Percentiles rank a stretch among this genome's conserved stretches.
Evolutionary conservation across 2,888 invertebrate species (phyloP).

Genomic region (Aethes cnicana): DNA sequence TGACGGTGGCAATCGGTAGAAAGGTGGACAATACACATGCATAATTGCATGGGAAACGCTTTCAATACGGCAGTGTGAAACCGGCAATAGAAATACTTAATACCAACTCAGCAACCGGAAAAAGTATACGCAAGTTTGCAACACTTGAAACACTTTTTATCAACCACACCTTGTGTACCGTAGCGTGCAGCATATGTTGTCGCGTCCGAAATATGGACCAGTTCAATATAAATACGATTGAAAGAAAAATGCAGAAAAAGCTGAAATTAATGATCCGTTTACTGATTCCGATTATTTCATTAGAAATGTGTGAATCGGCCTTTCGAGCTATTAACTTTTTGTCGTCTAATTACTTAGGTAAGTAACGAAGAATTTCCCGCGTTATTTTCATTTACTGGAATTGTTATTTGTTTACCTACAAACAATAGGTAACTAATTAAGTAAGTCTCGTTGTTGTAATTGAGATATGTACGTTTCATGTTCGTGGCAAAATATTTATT

Average conservation of each 20-base stretch:
- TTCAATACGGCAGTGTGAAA: constrained; percentile 14
- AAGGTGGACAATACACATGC: constrained; percentile 18
- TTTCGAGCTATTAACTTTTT: no score
- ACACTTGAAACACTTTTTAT: no score
- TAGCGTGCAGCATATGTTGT: background rate
- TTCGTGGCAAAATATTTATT: no score
- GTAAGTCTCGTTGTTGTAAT: no score
- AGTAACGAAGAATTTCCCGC: background rate
- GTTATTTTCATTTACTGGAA: constrained; percentile 3
- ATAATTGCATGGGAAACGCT: constrained; percentile 30
- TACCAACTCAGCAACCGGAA: no score
- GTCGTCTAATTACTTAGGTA: constrained; percentile 7
- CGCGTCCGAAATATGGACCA: background rate
- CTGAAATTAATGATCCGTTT: constrained; percentile 5
- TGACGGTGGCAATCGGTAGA: background rate
- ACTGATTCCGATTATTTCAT: constrained; percentile 17
- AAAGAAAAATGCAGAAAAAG: constrained; percentile 11
- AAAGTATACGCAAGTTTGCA: no score
- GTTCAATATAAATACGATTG: background rate
- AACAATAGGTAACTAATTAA: constrained; percentile 27
- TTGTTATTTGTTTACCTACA: no score
- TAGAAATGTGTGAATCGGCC: constrained; percentile 39
- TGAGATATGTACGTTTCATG: no score
- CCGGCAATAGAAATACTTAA: background rate
- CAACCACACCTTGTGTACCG: no score